These are phyloP conservation scores for Clarias laeviceps DNA, from an alignment of 2,797 vertebrate species.

Conservation along the genomic window DNA sequence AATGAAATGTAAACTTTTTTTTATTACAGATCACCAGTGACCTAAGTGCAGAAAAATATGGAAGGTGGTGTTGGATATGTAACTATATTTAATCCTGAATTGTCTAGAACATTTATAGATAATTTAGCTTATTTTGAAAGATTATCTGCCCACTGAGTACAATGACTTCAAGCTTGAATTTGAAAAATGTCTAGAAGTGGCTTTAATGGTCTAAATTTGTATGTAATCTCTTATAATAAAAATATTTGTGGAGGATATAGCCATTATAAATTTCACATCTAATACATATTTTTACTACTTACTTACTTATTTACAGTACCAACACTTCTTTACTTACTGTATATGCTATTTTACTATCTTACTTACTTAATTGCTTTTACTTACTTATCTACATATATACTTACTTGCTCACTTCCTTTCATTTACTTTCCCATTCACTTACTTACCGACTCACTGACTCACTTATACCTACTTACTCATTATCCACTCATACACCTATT, in stretches of 20 bases:
- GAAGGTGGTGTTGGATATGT: background rate
- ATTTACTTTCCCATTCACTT: too few species aligned
- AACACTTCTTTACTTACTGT: too few species aligned
- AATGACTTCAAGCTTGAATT: background rate
- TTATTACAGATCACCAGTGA: background rate
- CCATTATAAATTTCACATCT: background rate
- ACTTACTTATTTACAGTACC: background rate
- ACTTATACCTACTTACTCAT: too few species aligned
- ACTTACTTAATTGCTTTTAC: too few species aligned
- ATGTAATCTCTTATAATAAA: background rate
- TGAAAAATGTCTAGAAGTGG: background rate
- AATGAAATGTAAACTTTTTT: background rate
- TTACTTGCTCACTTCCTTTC: too few species aligned
- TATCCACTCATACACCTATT: too few species aligned
- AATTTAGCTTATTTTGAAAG: background rate
- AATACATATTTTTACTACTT: background rate
- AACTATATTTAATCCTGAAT: background rate
- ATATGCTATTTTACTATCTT: too few species aligned
- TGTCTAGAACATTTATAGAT: background rate
- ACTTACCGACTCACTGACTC: too few species aligned
- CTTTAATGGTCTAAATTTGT: background rate
- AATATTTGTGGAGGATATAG: background rate
- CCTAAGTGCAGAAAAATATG: background rate
- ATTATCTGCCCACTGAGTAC: background rate
- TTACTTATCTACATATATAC: too few species aligned